Base-by-base conservation (phyloP, 2,888 invertebrate species). In the Barypeithes pellucidus region DNA sequence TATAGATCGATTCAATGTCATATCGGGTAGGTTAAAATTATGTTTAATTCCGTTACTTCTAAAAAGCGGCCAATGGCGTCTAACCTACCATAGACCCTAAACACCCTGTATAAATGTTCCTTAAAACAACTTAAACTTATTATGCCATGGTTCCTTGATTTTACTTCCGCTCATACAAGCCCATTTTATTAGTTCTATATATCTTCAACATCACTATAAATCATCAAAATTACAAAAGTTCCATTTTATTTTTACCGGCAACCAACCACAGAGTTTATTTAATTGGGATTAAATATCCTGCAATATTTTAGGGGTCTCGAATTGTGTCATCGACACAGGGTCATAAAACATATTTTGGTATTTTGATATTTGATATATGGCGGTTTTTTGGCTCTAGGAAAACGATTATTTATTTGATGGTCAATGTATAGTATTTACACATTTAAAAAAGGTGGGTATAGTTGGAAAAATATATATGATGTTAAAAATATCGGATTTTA, bases 221-320 rank as follows among this genome's bases (percentile, higher is more conserved):
- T 69, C 62, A 69, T 18, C 36, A 39, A 73, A 68, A 73, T 73
- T 68, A 59, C 68, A 45, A 73, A 73, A 73, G 63, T 73, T 68
- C 43, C 45, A 24, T 14, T 36, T 54, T 63, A 68, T 62, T 73
- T 63, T 68, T 68, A 54, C 59, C 45, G 29, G 45, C 52, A 11
- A n/a, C n/a, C 50, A 24, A n/a, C 50, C 52, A 14, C 47, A 29
- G 39, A 62, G 72, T 72, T 72, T 54, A 67, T 67, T 73, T 68
- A 73, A 63, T 54, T 72, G 61, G 68, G 54, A 50, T 67, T 67
- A 65, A 67, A 67, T 39, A 54, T 62, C 36, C 12, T 29, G 67
- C 67, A 41, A 67, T 72, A 72, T 72, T 72, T 72, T 67, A 62
- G 50, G 39, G 67, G 72, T 72, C 52, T 61, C 20, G 36, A 47